Evolutionary conservation across 2,797 vertebrate genomes (phyloP), one percentile per base, ranked within the genome.

Genomic region (Megaceryle alcyon): DNA sequence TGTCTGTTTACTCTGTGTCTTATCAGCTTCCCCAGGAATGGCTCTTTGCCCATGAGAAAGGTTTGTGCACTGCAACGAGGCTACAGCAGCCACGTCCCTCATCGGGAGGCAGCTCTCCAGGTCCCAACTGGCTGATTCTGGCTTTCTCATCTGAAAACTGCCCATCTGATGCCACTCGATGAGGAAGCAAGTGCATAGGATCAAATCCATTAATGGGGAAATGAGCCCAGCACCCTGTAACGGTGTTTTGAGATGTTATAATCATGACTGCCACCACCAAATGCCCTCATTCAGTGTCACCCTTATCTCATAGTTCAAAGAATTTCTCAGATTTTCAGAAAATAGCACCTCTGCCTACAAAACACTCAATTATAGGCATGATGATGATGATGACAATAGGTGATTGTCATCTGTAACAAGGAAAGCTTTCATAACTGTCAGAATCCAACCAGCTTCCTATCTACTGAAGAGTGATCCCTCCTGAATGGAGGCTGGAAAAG

Each of bases 371-470:
- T 90, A 92, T 57, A 2, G 0, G 86, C 82, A 82, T 21, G 14
- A 29, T 70, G 86, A 35, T 70, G 82, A 77, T 83, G 83, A 73
- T 90, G 93, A 79, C 72, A 91, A 89, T 60, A 72, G 82, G 56
- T 88, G 94, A 96, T 69, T 96, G 96, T 94, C 96, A 96, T 37
- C 89, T 81, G 63, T 60, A 86, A 94, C 10, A 51, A 93, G 91
- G 63, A 73, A 84, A 84, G 86, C 96, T 94, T 94, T 94, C 87
- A 95, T 94, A 94, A 59, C 85, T 92, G 91, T 88, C 95, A 96
- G 90, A 71, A 88, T 15, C 70, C 94, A 92, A 73, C 64, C 79
- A 75, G 76, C 53, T 83, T 35, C 66, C 78, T 28, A 92, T 86
- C 82, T n/a, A 64, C 56, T 73, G 57, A 12, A 0, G 28, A 72